Base-by-base conservation (phyloP, 2,113 vertebrate genomes). In the Cyprinus carpio region DNA sequence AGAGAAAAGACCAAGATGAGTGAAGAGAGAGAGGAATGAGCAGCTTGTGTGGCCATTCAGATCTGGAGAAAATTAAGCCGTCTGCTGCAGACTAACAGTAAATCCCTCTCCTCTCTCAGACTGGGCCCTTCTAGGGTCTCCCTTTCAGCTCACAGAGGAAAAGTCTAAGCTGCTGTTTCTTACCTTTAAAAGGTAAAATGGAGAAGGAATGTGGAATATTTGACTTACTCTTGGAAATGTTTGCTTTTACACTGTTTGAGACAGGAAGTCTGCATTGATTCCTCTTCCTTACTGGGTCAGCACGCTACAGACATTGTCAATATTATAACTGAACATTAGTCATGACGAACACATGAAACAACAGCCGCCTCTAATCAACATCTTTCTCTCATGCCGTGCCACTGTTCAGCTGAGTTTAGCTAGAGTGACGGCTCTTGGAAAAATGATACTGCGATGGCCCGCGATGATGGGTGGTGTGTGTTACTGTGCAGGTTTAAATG, bases 241-340 rank as follows among this genome's bases (percentile, higher is more conserved):
- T 86, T 79, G 56, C 54, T 77, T 82, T 88, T n/a, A 31, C 34
- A 16, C 67, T 43, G 60, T 77, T 81, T 58, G 37, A 75, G 31
- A 83, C 6, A 29, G 40, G 78, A 81, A 79, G 40, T 27, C 31
- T 20, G 74, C 5, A 54, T 78, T 86, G 88, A 89, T 78, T 82
- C 5, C 43, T 9, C 76, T 86, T 88, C 74, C 79, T 87, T 87
- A 75, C 86, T 86, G 75, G 27, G 62, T 76, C 85, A 85, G 77
- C 51, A 74, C 29, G 15, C 25, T n/a, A 23, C 18, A 23, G 43
- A 11, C 80, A 37, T 31, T 62, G 40, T 81, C 37, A 81, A 6
- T 34, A 43, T 69, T 6, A 67, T 82, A 65, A 81, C 6, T 29
- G 15, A 81, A 13, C 37, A 46, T 81, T 46, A 18, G 78, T 49